Evolutionary conservation across 2,888 invertebrate species (phyloP), one percentile per base, ranked within the genome.

Genomic region (Agriotes lineatus): DNA sequence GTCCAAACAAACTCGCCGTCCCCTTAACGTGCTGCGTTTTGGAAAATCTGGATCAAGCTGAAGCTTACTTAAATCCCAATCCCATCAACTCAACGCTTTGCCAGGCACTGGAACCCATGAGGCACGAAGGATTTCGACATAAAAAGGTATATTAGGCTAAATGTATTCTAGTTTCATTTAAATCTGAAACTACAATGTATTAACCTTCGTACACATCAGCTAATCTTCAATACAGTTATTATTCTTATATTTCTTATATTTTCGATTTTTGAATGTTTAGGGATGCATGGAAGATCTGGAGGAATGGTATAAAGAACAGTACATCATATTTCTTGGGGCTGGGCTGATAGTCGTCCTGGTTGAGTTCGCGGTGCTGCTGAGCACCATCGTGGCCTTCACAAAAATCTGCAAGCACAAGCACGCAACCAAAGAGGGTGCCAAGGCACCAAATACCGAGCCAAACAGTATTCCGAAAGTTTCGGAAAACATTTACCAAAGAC

Each of bases 291-390:
- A 86, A 25, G 87, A 87, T 80, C 83, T 94, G 62, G 92, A 93
- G 81, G 88, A 88, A 67, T 94, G 94, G 94, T 92, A 92, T 78
- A 88, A 91, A 64, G 88, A 92, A 67, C 94, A 94, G 74, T 93
- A 92, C 75, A 81, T 91, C 20, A 84, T 91, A 35, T 88, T 94
- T 74, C 86, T 94, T 77, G 86, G 87, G 2, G 87, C 89, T 16
- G 88, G 92, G 16, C 85, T 94, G 60, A 84, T 90, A 1, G 85
- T 91, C 16, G 90, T 92, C 0, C 81, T 93, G n/a, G 87, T 93
- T 50, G 93, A 94, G 82, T 88, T 94, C 65, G 88, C 88, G 56
- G 90, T 93, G 0, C 85, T 94, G 4, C 83, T 93, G 3, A 90
- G 90, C 79, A 91, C 92, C 0, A 87, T 93, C 12, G 85, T 93